phyloP scores from a whole-genome alignment of 2,113 vertebrate species.

The Zingel zingel region DNA sequence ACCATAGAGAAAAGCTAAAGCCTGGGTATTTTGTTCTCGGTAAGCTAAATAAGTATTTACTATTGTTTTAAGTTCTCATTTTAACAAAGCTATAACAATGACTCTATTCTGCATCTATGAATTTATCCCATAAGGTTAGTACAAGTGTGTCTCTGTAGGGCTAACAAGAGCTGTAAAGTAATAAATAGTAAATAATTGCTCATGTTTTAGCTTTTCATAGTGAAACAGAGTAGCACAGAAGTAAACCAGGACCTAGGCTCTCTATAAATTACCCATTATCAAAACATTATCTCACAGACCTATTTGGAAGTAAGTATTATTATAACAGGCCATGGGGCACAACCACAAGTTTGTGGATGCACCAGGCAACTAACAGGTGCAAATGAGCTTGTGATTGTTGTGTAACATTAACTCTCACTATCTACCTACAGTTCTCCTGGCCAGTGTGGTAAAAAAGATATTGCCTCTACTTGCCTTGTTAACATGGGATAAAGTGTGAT shows the following conservation, averaged over 20 bases:
- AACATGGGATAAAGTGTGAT: constrained; percentile 19
- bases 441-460: constrained; percentile 5
- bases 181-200: background rate
- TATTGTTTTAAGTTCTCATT: background rate
- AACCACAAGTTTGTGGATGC: background rate
- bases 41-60: background rate
- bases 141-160: background rate
- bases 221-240: background rate
- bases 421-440: constrained; percentile 5
- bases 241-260: background rate
- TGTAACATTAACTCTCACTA: constrained; percentile 8
- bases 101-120: background rate
- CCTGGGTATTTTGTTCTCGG: background rate
- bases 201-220: background rate
- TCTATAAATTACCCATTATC: background rate
- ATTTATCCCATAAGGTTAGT: background rate
- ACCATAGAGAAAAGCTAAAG: background rate
- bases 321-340: background rate
- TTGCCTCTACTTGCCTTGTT: constrained; percentile 29
- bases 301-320: background rate
- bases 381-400: background rate
- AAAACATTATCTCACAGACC: background rate
- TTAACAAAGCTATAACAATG: background rate
- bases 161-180: background rate
- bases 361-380: background rate